Conservation (phyloP, 2,113 vertebrate species). For the Ptyas mucosa region DNA sequence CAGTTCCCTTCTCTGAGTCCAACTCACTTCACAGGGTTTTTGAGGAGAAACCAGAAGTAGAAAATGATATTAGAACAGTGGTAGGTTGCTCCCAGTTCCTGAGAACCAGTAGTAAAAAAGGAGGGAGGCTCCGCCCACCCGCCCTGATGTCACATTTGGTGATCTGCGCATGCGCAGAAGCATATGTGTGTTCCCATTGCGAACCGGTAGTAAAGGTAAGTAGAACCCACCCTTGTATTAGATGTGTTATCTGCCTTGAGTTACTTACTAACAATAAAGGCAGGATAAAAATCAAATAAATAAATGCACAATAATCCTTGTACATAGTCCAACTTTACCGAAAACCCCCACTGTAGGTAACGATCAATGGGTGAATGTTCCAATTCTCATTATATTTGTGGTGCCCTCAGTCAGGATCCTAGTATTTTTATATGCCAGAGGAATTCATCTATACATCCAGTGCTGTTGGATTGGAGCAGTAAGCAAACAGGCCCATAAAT, state of each 20-base stretch:
- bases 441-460: not conserved
- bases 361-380: not conserved
- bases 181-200: accelerated
- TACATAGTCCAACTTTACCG: not conserved
- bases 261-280: not conserved
- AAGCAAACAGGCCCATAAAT: not conserved
- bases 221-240: too few relatives aligned
- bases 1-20: not conserved
- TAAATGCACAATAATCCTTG: not conserved
- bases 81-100: too few relatives aligned
- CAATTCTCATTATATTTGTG: not conserved
- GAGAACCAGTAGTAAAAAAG: too few relatives aligned
- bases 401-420: not conserved
- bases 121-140: too few relatives aligned
- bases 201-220: too few relatives aligned
- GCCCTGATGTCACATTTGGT: too few relatives aligned
- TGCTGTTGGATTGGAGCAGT: not conserved
- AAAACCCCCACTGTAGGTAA: not conserved
- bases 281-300: not conserved
- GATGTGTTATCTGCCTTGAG: not conserved
- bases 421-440: not conserved
- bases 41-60: not conserved
- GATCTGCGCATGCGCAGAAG: too few relatives aligned
- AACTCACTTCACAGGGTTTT: not conserved
- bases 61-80: not conserved